These are phyloP conservation scores for Aleadryas rufinucha DNA, from an alignment of 2,113 vertebrate species.

Conservation along the genomic window DNA sequence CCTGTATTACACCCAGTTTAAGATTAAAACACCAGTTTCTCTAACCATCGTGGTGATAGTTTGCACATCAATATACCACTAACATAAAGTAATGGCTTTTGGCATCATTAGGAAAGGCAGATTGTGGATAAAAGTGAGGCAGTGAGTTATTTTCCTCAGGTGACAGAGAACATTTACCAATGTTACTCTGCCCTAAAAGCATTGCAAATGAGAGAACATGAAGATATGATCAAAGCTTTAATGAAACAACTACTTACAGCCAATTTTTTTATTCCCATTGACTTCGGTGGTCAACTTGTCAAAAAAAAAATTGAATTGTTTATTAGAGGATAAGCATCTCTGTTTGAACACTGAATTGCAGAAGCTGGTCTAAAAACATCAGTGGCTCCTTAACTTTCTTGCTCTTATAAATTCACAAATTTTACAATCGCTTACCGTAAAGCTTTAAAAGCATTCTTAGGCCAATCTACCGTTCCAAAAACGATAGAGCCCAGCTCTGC, in stretches of 20 bases:
- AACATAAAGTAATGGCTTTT: not conserved
- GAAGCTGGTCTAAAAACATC: not conserved
- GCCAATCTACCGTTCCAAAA: constrained; percentile 1
- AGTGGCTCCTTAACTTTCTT: not conserved
- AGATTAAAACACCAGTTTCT: not conserved
- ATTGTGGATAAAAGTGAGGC: not conserved
- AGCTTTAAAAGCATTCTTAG: not conserved
- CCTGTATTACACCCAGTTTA: not conserved
- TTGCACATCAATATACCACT: not conserved
- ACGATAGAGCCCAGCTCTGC: not conserved
- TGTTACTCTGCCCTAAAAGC: not conserved
- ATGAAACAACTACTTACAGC: not conserved
- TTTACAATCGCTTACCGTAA: not conserved
- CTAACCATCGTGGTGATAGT: not conserved
- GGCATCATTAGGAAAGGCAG: not conserved
- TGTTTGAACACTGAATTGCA: not conserved
- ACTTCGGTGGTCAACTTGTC: not conserved
- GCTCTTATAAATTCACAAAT: not conserved
- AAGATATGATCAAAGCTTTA: not conserved
- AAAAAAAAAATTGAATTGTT: not conserved
- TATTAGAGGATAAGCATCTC: not conserved
- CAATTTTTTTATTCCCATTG: not conserved
- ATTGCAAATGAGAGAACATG: not conserved
- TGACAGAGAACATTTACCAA: not conserved
- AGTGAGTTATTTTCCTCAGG: not conserved